phyloP scores from a whole-genome alignment of 1,140 invertebrate genomes.

The Trissolcus basalis region DNA sequence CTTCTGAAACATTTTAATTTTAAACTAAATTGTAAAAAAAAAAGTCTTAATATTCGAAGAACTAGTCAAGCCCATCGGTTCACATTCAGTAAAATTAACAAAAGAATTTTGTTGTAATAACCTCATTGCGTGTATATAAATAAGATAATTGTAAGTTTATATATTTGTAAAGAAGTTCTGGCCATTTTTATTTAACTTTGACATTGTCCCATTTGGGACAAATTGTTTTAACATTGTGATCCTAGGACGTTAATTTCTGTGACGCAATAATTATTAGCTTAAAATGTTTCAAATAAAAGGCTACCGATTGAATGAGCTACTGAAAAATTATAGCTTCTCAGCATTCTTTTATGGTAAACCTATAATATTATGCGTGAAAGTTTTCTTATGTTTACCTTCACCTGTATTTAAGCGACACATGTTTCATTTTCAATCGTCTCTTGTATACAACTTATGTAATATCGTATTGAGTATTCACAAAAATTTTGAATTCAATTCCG shows the following conservation, averaged over 20 bases:
- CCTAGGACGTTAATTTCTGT: conserved; percentile 13
- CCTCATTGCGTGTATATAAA: conserved; percentile 4
- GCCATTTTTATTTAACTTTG: conserved; percentile 10
- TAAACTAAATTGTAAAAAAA: no score
- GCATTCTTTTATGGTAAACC: conserved; percentile 52
- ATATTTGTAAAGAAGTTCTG: conserved; percentile 4
- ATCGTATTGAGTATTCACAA: conserved; percentile 1
- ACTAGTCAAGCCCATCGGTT: no score
- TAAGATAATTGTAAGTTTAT: not conserved
- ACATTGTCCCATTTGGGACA: conserved; percentile 16
- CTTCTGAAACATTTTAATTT: no score
- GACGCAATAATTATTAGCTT: conserved; percentile 20
- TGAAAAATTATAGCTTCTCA: conserved; percentile 45
- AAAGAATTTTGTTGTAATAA: not conserved
- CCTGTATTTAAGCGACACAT: conserved; percentile 39
- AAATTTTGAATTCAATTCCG: no score
- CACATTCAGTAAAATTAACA: no score
- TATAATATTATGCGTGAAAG: conserved; percentile 61
- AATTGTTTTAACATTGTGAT: conserved; percentile 24
- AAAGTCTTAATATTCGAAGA: no score
- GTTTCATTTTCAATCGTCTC: conserved; percentile 37
- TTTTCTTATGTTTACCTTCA: conserved; percentile 58
- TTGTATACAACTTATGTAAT: conserved; percentile 43
- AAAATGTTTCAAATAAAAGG: conserved; percentile 45
- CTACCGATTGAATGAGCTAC: conserved; percentile 22